phyloP scores from a whole-genome alignment of 1,140 invertebrate species.

The Macrotrachela quadricornifera region DNA sequence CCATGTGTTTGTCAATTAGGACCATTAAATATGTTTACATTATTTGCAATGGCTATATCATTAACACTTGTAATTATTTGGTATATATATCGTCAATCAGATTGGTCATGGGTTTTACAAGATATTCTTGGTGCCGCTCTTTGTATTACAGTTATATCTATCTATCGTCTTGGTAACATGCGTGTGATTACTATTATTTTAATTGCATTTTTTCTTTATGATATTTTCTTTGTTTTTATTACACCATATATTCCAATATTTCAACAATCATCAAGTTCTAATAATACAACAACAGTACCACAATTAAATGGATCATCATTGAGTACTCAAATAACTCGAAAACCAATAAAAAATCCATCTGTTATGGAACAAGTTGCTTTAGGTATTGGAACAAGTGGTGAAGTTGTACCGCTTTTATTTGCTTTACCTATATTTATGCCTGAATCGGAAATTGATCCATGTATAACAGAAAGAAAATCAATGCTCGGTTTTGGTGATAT shows the following conservation, averaged over 20 bases:
- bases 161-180: neutral
- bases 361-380: neutral
- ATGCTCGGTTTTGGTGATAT: conserved; percentile 41
- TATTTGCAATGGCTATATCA: neutral
- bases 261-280: neutral
- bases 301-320: conserved; percentile 25
- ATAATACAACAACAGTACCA: neutral
- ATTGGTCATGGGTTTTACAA: conserved; percentile 33
- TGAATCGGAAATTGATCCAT: conserved; percentile 15
- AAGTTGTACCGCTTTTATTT: conserved; percentile 37
- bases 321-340: conserved; percentile 17
- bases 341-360: conserved; percentile 11
- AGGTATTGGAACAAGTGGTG: neutral
- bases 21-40: neutral
- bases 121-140: conserved; percentile 35
- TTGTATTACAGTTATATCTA: conserved; percentile 16
- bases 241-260: conserved; percentile 36
- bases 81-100: neutral
- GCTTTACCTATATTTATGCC: conserved; percentile 29
- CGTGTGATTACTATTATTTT: neutral
- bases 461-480: conserved; percentile 17
- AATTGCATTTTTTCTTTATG: conserved; percentile 28
- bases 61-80: neutral
- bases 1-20: neutral
- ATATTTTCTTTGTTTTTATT: conserved; percentile 45